These are phyloP conservation scores for Nomada goodeniana DNA, from an alignment of 2,888 invertebrate species.

Conservation along the genomic window DNA sequence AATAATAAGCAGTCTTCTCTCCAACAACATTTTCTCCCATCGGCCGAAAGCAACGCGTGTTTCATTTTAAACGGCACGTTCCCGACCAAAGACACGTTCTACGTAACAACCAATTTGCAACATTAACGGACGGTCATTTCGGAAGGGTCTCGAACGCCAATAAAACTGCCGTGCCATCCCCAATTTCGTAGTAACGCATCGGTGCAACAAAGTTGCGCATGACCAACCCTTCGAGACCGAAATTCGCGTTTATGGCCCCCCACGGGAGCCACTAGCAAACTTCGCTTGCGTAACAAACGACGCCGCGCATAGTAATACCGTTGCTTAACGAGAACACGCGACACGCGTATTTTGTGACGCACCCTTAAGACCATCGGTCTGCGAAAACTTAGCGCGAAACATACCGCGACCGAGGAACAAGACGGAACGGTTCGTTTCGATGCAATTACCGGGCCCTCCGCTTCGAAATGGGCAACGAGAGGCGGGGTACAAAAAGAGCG, in stretches of 20 bases:
- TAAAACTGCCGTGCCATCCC: constrained; percentile 46
- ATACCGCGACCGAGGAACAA: background rate
- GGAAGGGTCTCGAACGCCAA: background rate
- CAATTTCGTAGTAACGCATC: constrained; percentile 20
- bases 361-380: background rate
- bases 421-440: background rate
- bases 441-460: background rate
- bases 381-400: background rate
- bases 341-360: background rate
- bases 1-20: too few relatives aligned
- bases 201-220: constrained; percentile 36
- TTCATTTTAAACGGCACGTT: too few relatives aligned
- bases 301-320: constrained; percentile 10
- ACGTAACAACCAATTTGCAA: too few relatives aligned
- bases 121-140: too few relatives aligned
- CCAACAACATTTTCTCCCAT: too few relatives aligned
- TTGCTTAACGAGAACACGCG: constrained; percentile 33
- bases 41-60: too few relatives aligned
- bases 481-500: background rate
- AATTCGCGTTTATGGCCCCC: constrained; percentile 68
- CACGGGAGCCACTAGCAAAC: constrained; percentile 72
- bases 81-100: too few relatives aligned
- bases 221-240: constrained; percentile 54
- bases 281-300: constrained; percentile 46
- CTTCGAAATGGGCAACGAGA: background rate